Base-by-base conservation (phyloP, 2,888 invertebrate species). In the Metacarcinus magister region DNA sequence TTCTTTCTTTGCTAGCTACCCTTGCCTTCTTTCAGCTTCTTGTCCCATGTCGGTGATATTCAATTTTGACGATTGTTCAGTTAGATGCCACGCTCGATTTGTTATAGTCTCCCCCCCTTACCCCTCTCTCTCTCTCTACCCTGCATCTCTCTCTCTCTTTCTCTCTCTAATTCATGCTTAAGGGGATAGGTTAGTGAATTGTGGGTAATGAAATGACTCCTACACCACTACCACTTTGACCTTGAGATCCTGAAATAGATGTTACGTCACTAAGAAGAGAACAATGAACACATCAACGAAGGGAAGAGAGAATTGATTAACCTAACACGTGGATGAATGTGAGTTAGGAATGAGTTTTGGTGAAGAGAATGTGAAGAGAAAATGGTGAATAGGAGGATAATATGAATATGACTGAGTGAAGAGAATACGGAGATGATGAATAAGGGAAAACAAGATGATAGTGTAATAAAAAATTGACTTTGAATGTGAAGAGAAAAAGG, bases 181-280 rank as follows among this genome's bases (percentile, higher is more conserved):
- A 89, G 89, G 4, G 32, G 89, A 87, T 54, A 87, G 94, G 82
- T 87, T 94, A 54, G 8, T 94, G 94, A 87, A 94, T 94, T 89
- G 94, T 54, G n/a, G 89, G 94, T 94, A 94, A 94, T 94, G 94
- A 94, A 94, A 94, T n/a, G 67, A n/a, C 67, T 67, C 67, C 67
- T 67, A 5, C 67, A n/a, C 5, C n/a, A n/a, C 67, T n/a, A 3
- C 67, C 19, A 7, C 13, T 54, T 13, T 54, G 67, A 67, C 67
- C 67, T 67, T 67, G 67, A n/a, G 67, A 23, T 5, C 5, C 67
- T 19, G n/a, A 54, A 54, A 54, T 54, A 54, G 54, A 54, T 54
- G 54, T 54, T 54, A 54, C 54, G 54, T 8, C 5, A 54, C 54
- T 7, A 13, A 13, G 54, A 13, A 54, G 13, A 54, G 13, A 54